These are phyloP conservation scores for Salvelinus alpinus DNA, from an alignment of 2,113 vertebrate genomes.

Conservation along the genomic window DNA sequence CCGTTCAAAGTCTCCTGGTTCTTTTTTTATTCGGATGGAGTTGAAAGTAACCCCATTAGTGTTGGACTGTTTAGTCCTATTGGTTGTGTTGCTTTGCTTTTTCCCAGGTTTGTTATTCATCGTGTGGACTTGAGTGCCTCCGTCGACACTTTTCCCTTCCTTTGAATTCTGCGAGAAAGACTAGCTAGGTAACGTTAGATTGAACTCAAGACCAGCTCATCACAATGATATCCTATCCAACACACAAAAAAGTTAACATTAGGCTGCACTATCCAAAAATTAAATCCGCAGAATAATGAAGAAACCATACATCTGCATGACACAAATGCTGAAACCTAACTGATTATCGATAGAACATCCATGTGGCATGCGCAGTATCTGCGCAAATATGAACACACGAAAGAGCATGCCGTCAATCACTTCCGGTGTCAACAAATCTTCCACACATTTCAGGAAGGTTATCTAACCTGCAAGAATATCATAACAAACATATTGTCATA, in stretches of 20 bases:
- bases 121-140: background rate
- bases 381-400: background rate
- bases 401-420: background rate
- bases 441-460: background rate
- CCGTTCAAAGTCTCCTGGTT: too few species aligned
- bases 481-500: background rate
- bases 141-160: too few species aligned
- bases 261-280: too few species aligned
- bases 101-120: background rate
- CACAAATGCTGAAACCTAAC: background rate
- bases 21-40: too few species aligned
- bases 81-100: background rate
- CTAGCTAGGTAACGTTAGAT: too few species aligned
- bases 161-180: too few species aligned
- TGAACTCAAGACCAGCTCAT: too few species aligned
- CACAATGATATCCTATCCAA: too few species aligned
- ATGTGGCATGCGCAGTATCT: background rate
- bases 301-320: background rate
- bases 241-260: too few species aligned
- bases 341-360: background rate
- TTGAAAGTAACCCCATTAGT: too few species aligned
- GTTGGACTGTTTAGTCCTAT: background rate
- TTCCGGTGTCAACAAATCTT: background rate
- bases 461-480: background rate
- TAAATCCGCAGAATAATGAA: too few species aligned